Base-by-base conservation (phyloP, 2,888 invertebrate species). In the Tromatobia lineatoria region DNA sequence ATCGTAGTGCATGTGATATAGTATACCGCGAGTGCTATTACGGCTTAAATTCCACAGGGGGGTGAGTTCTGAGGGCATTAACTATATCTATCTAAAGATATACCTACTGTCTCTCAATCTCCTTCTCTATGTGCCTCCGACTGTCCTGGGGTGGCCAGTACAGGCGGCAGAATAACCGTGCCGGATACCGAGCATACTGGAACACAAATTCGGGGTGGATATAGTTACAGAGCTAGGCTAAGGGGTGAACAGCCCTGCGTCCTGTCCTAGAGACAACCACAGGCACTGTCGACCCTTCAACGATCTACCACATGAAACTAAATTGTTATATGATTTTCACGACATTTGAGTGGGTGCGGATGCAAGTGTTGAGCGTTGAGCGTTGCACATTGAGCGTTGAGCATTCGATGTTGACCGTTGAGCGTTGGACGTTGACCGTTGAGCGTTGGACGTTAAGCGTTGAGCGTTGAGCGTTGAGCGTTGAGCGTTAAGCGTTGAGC, bases 261-360 rank as follows among this genome's bases (percentile, higher is more conserved):
- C 18, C 8, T 61, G 69, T 79, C 78, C 78, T 64, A 74, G 69
- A 74, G 64, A 80, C 73, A 80, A 59, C 73, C 73, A 47, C 71
- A 59, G 69, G 59, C 54, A 80, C 71, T 73, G 25, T 67, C 67
- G 73, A 77, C 70, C 71, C 73, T 75, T 71, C 75, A 45, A 25
- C 74, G 29, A 64, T 70, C 79, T 71, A 66, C 75, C 42, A 67
- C 82, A 73, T 79, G 66, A 79, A 84, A 82, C 84, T 82, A 82
- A 82, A 85, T 85, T 85, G 84, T 85, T 85, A 82, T 79, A 85
- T 85, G 79, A 85, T 85, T 85, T 85, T 85, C 74, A 61, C 34
- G 70, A 71, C 81, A 82, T 75, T 73, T 79, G 64, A 66, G 25
- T 50, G n/a, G 25, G 23, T 4, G 18, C n/a, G 23, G 29, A 34